Base-by-base conservation (phyloP, 2,888 invertebrate genomes). In the Limnephilus rhombicus region DNA sequence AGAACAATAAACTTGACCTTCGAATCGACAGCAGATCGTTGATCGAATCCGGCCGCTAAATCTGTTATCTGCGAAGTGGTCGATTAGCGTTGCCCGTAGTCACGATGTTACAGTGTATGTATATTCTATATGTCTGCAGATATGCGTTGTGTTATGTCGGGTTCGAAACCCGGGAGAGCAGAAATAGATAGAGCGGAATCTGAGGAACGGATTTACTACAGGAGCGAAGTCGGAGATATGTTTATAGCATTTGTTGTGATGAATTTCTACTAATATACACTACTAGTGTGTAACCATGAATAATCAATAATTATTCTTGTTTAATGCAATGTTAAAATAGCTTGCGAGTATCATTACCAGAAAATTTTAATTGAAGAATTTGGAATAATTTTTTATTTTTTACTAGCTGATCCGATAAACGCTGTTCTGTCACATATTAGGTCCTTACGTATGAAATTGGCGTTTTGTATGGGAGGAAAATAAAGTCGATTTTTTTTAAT, bases 101-200 rank as follows among this genome's bases (percentile, higher is more conserved):
- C 53, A 7, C 31, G 31, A 49, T n/a, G 85, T 68, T 41, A 41
- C 41, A 41, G 41, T 41, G 24, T 68, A 68, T 7, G 68, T n/a
- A n/a, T 68, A 18, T 53, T 7, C 24, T 11, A 24, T 24, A 18
- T 49, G 13, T 49, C 12, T 4, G 53, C 53, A 68, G 68, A 24
- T 68, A 24, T 68, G 68, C 24, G 68, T 68, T 68, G 9, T 24
- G 68, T 68, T 68, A 68, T 68, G 86, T 41, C 34, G 34, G 68
- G 88, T 89, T 89, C 80, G 31, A 37, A 80, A 80, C 88, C 88
- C 88, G 88, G 88, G 83, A 80, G 83, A 85, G 83, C 91, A 85
- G 85, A 91, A 91, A 91, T 91, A 91, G 91, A 91, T 41, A 24
- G 68, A 89, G 88, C 88, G 37, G 88, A 89, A 37, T 49, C 49